Evolutionary conservation across 2,888 invertebrate genomes (phyloP).

Genomic region (Schizotus pectinicornis): DNA sequence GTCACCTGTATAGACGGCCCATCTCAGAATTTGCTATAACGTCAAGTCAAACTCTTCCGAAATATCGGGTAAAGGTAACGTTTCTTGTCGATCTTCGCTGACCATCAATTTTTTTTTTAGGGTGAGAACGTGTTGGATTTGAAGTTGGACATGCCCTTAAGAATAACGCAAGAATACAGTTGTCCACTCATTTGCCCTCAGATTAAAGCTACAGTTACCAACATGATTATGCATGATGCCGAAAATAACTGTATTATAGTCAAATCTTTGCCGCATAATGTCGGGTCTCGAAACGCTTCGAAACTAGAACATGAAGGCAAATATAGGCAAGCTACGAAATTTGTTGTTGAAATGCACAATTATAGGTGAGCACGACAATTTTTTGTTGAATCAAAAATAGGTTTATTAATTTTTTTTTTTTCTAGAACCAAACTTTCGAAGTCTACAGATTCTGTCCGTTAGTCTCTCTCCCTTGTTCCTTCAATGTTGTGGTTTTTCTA

Average conservation of each 20-base stretch:
- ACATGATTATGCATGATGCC: conserved; percentile 61
- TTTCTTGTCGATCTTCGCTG: too few relatives aligned
- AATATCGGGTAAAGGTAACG: conserved; percentile 56
- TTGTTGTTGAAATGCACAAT: conserved; percentile 54
- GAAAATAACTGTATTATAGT: conserved; percentile 53
- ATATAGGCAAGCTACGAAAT: conserved; percentile 55
- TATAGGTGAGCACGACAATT: conserved; percentile 45
- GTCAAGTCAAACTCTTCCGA: conserved; percentile 39
- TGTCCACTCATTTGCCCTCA: conserved; percentile 75
- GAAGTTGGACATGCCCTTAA: conserved; percentile 75
- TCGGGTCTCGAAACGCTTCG: conserved; percentile 48
- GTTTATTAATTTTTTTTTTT: too few relatives aligned
- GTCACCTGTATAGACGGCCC: conserved; percentile 55
- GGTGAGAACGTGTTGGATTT: conserved; percentile 76
- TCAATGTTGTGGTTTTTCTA: too few relatives aligned
- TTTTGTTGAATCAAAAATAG: background rate
- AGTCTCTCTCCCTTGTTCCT: too few relatives aligned
- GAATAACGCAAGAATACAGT: conserved; percentile 78
- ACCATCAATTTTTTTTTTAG: conserved; percentile 46
- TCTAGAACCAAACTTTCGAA: too few relatives aligned
- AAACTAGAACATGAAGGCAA: conserved; percentile 57
- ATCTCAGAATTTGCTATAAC: conserved; percentile 55
- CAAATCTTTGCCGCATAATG: conserved; percentile 54
- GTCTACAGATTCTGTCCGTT: too few relatives aligned
- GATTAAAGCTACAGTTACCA: conserved; percentile 70